Evolutionary conservation across 2,797 vertebrate genomes (phyloP).

Genomic region (Pipistrellus kuhlii): DNA sequence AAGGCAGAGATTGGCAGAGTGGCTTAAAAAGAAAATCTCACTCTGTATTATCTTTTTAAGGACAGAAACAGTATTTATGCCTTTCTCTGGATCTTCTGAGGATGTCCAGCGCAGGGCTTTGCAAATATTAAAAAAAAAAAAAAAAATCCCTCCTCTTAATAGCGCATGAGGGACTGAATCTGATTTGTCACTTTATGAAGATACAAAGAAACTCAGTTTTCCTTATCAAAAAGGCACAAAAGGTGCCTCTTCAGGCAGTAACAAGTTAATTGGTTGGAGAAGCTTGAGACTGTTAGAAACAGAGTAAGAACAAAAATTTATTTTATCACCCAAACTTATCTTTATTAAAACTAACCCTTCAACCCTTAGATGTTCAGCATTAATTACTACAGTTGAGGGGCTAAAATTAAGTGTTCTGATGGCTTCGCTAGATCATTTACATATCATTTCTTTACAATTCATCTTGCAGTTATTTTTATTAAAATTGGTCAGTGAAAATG

Average conservation of each 20-base stretch:
- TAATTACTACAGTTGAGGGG: constrained; percentile 75
- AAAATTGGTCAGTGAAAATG: constrained; percentile 65
- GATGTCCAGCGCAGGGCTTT: not conserved
- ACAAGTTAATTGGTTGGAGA: constrained; percentile 62
- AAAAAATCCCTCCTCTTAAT: not conserved
- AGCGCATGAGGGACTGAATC: not conserved
- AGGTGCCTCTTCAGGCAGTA: not conserved
- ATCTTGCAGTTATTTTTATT: constrained; percentile 71
- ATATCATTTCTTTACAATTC: constrained; percentile 79
- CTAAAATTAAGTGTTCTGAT: constrained; percentile 78
- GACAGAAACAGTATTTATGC: not conserved
- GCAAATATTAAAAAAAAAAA: not conserved
- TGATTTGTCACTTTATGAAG: not conserved
- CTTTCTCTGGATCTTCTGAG: not conserved
- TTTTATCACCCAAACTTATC: constrained; percentile 63
- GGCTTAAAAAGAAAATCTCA: not conserved
- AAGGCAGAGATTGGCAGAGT: not conserved
- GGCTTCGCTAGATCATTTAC: constrained; percentile 78
- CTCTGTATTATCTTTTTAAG: not conserved
- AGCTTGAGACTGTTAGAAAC: constrained; percentile 27
- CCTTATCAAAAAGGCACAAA: not conserved
- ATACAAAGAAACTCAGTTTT: not conserved
- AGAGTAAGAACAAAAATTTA: constrained; percentile 63
- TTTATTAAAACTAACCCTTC: constrained; percentile 69
- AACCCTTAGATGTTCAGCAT: constrained; percentile 68